Percentiles rank a stretch among this genome's conserved stretches.
Evolutionary conservation across 1,140 invertebrate species (phyloP).

Genomic region (Temnothorax nylanderi): DNA sequence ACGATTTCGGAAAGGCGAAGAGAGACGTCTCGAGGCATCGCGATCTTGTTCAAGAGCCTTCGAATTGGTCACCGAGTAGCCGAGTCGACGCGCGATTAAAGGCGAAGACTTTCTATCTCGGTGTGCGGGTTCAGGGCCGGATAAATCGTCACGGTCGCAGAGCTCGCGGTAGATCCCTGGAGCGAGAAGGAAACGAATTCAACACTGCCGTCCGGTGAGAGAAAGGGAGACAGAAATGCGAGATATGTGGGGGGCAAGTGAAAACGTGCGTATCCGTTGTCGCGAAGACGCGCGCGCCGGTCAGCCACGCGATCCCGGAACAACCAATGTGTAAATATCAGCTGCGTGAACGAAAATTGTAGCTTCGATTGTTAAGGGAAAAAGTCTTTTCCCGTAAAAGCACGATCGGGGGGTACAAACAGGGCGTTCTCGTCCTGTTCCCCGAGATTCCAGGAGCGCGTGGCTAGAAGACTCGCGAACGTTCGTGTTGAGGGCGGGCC

Average conservation of each 20-base stretch:
- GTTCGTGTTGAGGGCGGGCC: background rate
- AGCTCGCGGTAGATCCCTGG: background rate
- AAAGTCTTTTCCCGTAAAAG: background rate
- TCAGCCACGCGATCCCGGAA: background rate
- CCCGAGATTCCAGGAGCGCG: background rate
- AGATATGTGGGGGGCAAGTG: background rate
- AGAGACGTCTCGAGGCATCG: background rate
- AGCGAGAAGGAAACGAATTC: slow-evolving; percentile 61
- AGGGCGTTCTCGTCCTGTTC: background rate
- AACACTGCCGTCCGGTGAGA: slow-evolving; percentile 69
- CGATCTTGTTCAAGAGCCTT: background rate
- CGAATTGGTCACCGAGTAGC: background rate
- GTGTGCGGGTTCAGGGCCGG: background rate
- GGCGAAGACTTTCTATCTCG: background rate
- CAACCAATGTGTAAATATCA: slow-evolving; percentile 21
- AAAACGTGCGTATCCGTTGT: background rate
- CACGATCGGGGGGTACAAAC: too few species aligned
- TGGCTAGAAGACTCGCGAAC: background rate
- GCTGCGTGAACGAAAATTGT: background rate
- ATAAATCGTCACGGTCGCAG: background rate
- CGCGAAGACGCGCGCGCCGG: background rate
- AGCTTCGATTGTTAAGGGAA: background rate
- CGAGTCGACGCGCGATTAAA: background rate
- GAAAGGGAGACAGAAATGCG: background rate
- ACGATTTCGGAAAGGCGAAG: background rate